Percentiles rank a stretch among this genome's conserved stretches.
Evolutionary conservation across 64 coral and sea anemone species (phyloP).

Genomic region (Actinia equina): DNA sequence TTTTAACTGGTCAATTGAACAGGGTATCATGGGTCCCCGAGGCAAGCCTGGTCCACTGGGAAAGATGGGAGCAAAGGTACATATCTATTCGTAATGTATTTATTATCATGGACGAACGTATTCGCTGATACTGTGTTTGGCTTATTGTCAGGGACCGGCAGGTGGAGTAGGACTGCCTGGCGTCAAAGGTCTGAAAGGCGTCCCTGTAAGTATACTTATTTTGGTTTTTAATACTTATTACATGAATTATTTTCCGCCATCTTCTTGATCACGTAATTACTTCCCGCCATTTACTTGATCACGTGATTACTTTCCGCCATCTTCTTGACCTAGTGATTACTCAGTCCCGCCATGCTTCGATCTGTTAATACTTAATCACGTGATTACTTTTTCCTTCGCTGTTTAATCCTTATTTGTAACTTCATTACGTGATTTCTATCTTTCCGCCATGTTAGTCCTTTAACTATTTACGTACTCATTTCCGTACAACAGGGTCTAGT

Average conservation of each 20-base stretch:
- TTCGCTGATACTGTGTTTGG: neutral
- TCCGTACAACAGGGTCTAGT: conserved; percentile 28
- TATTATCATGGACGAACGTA: neutral
- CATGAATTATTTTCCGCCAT: neutral
- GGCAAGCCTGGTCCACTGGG: conserved; percentile 10
- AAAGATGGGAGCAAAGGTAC: conserved; percentile 11
- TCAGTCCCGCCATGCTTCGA: too few species aligned
- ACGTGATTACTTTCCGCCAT: too few species aligned
- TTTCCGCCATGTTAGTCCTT: too few species aligned
- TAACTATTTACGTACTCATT: neutral
- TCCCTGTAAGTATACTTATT: neutral
- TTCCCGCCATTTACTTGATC: too few species aligned
- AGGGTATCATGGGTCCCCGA: conserved; percentile 8
- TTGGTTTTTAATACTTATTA: neutral
- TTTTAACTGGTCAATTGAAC: neutral
- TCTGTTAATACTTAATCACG: too few species aligned
- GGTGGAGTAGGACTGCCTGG: neutral
- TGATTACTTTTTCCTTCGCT: too few species aligned
- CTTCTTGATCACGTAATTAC: too few species aligned
- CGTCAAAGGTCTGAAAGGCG: conserved; percentile 2
- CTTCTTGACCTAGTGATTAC: too few species aligned
- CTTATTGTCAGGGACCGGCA: neutral
- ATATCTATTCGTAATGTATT: neutral
- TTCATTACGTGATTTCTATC: too few species aligned
- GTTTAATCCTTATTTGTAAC: too few species aligned